These are phyloP conservation scores for Discoglossus pictus DNA, from an alignment of 2,797 vertebrate species.

Conservation along the genomic window DNA sequence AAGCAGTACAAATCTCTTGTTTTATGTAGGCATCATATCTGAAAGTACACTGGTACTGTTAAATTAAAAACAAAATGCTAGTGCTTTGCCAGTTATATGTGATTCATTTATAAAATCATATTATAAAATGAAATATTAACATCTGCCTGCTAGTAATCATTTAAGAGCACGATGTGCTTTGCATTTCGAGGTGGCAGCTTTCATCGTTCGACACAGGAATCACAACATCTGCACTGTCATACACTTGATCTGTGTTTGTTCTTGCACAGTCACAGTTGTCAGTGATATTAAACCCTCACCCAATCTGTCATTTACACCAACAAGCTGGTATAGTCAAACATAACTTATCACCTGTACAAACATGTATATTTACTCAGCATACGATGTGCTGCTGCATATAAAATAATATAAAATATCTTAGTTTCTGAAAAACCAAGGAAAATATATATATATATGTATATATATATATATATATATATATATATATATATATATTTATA, in stretches of 20 bases:
- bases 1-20: no score
- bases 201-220: constrained; percentile 75
- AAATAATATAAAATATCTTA: background rate
- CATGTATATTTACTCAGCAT: constrained; percentile 12
- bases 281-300: constrained; percentile 69
- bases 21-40: no score
- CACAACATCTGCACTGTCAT: constrained; percentile 72
- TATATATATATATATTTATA: constrained; percentile 21
- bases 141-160: background rate
- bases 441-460: background rate
- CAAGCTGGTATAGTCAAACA: constrained; percentile 68
- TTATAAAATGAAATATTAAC: no score
- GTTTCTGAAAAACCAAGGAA: background rate
- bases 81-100: no score
- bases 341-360: constrained; percentile 54
- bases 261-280: constrained; percentile 77
- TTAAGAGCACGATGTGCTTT: constrained; percentile 66
- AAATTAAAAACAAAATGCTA: no score
- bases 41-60: no score
- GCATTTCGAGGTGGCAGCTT: constrained; percentile 76
- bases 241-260: constrained; percentile 67
- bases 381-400: constrained; percentile 1
- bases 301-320: constrained; percentile 72
- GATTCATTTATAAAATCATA: no score
- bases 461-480: constrained; percentile 7